phyloP scores from a whole-genome alignment of 2,113 vertebrate genomes.

The Gymnorhina tibicen region DNA sequence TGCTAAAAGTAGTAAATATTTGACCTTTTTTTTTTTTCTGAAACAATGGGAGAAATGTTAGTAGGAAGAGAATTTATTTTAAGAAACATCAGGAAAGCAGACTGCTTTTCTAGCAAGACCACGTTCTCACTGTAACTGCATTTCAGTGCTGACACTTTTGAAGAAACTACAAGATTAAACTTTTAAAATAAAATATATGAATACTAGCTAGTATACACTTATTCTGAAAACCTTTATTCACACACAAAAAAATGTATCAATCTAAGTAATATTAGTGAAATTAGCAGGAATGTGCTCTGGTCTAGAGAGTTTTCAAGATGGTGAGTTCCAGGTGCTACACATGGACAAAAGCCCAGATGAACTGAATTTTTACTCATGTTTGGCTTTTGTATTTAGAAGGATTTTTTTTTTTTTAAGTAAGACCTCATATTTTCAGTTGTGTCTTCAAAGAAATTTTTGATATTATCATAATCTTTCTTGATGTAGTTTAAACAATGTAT shows the following conservation, averaged over 20 bases:
- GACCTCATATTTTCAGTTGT: neutral
- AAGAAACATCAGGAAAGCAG: neutral
- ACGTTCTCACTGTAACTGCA: neutral
- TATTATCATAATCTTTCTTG: neutral
- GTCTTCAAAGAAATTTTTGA: neutral
- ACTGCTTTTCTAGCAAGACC: neutral
- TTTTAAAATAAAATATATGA: neutral
- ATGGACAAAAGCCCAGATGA: neutral
- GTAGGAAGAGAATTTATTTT: neutral
- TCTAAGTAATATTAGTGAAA: neutral
- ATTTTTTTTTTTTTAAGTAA: neutral
- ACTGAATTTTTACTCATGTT: neutral
- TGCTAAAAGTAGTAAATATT: neutral
- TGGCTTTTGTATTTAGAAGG: neutral
- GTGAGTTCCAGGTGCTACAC: neutral
- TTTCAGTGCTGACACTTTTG: neutral
- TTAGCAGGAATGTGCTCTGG: neutral
- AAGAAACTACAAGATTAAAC: neutral
- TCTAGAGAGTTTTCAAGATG: neutral
- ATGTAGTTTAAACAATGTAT: neutral
- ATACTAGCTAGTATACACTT: neutral
- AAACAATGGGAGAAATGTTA: neutral
- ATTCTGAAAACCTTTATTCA: neutral
- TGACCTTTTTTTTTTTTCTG: neutral
- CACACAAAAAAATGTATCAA: neutral